Conservation (phyloP, 2,113 vertebrate genomes). For the Xyrauchen texanus region DNA sequence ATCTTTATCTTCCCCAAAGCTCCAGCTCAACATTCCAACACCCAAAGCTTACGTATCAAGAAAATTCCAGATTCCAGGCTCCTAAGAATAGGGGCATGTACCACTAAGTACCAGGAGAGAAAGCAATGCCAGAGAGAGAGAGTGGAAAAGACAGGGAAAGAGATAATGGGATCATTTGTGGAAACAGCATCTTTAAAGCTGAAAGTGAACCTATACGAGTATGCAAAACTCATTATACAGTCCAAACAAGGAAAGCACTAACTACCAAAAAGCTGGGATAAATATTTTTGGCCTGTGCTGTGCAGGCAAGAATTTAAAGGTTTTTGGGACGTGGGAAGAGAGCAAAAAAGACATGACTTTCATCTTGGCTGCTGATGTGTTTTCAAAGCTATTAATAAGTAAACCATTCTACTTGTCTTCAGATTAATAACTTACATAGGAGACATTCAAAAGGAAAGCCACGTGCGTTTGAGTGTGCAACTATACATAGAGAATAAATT, state of each 20-base stretch:
- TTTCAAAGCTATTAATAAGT: constrained; percentile 36
- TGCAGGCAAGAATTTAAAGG: background rate
- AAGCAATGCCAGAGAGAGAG: constrained; percentile 14
- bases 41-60: constrained; percentile 35
- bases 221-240: background rate
- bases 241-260: background rate
- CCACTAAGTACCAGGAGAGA: constrained; percentile 50
- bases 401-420: background rate
- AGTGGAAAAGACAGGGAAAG: background rate
- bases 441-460: background rate
- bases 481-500: constrained; percentile 5
- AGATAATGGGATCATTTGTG: background rate
- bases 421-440: background rate
- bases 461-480: background rate
- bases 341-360: background rate
- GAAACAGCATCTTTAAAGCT: background rate
- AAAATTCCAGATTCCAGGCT: constrained; percentile 49
- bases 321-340: background rate
- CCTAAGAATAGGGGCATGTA: constrained; percentile 43
- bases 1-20: constrained; percentile 53
- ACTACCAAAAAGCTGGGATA: background rate
- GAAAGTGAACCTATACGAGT: background rate
- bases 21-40: constrained; percentile 55
- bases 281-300: background rate
- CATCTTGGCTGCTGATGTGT: constrained; percentile 1